phyloP scores from a whole-genome alignment of 2,797 vertebrate genomes.

The Oceanodroma leucorhoa region DNA sequence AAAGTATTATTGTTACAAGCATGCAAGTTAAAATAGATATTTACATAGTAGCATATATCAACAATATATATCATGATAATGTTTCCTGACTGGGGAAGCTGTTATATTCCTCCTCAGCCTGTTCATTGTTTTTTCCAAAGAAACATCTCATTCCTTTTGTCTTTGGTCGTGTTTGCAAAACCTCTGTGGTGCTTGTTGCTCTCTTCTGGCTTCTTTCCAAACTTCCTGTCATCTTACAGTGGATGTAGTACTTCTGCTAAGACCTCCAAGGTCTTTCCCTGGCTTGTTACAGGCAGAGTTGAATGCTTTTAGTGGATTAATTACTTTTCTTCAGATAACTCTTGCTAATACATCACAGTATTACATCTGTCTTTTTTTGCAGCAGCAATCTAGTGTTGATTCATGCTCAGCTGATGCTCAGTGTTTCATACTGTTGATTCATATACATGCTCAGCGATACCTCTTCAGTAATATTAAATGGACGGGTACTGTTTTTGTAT shows the following conservation, averaged over 20 bases:
- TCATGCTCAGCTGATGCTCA: not conserved
- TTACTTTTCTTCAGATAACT: not conserved
- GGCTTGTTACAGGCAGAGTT: not conserved
- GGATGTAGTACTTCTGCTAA: not conserved
- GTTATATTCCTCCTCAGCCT: not conserved
- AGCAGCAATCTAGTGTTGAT: not conserved
- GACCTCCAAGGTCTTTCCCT: not conserved
- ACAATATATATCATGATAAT: not conserved
- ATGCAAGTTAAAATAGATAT: not conserved
- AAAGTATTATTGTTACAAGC: not conserved
- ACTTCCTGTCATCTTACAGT: not conserved
- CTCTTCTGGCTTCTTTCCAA: not conserved
- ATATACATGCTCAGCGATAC: not conserved
- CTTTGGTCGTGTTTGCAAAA: not conserved
- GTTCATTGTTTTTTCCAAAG: not conserved
- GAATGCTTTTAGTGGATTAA: not conserved
- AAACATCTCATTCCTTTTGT: not conserved
- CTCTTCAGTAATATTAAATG: not conserved
- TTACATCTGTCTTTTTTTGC: not conserved
- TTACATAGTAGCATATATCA: not conserved
- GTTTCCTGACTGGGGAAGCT: not conserved
- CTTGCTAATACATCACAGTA: not conserved
- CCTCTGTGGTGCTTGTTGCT: not conserved
- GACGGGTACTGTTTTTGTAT: not conserved
- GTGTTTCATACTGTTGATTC: not conserved